phyloP scores from a whole-genome alignment of 2,113 vertebrate genomes.

The Spilogale gracilis region DNA sequence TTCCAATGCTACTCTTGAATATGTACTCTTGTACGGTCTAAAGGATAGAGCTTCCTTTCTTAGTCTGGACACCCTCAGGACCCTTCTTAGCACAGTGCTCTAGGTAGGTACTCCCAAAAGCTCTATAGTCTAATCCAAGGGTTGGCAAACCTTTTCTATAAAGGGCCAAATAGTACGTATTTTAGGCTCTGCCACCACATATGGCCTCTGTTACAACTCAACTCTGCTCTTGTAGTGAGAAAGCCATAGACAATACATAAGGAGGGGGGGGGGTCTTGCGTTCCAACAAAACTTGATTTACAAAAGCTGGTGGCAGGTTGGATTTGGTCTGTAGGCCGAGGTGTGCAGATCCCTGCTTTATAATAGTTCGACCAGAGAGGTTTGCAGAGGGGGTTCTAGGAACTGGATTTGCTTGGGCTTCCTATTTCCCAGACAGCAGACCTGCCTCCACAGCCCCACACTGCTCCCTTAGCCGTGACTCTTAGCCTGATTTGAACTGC shows the following conservation, averaged over 20 bases:
- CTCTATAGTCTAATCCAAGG: background rate
- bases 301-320: background rate
- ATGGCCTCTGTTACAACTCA: background rate
- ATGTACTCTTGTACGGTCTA: background rate
- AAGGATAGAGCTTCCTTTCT: background rate
- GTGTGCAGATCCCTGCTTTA: background rate
- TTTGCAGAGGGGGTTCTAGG: background rate
- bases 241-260: background rate
- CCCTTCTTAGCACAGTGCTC: background rate
- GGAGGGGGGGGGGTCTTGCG: background rate
- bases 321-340: background rate
- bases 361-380: background rate
- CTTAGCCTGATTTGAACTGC: background rate
- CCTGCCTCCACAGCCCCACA: fast-evolving
- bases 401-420: background rate
- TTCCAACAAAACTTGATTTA: background rate
- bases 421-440: fast-evolving
- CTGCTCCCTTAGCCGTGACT: background rate
- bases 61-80: background rate
- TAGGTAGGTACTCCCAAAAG: background rate
- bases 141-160: background rate
- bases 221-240: background rate
- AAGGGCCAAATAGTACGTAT: background rate
- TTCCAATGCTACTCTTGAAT: background rate
- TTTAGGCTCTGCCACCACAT: background rate